These are phyloP conservation scores for Atta texana DNA, from an alignment of 1,140 invertebrate genomes.

Conservation along the genomic window DNA sequence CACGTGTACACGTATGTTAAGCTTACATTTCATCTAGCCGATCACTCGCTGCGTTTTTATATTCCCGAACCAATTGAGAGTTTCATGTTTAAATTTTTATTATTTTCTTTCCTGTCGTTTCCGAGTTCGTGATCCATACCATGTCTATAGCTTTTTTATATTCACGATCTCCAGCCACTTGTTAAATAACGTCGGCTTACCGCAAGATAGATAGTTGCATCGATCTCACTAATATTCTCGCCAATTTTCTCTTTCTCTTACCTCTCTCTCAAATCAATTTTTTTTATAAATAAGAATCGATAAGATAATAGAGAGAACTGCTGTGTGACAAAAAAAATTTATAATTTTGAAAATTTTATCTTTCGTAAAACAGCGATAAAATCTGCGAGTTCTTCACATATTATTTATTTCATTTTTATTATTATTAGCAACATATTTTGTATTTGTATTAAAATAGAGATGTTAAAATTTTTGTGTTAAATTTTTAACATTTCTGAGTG, in stretches of 20 bases:
- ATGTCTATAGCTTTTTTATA: not conserved
- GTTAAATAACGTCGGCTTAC: constrained; percentile 21
- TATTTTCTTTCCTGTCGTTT: constrained; percentile 6
- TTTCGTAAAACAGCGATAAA: not conserved
- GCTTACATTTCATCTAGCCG: constrained; percentile 21
- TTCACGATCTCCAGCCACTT: not conserved
- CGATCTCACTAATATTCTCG: constrained; percentile 17
- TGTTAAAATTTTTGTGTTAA: no score
- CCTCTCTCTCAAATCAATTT: not conserved
- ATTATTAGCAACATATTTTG: no score
- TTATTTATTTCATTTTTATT: no score
- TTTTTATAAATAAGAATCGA: constrained; percentile 24
- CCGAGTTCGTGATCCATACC: not conserved
- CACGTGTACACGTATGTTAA: not conserved
- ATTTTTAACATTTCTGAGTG: no score
- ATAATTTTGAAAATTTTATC: not conserved
- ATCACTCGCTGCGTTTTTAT: constrained; percentile 13
- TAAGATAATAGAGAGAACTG: not conserved
- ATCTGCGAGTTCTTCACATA: not conserved
- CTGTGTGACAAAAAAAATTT: not conserved
- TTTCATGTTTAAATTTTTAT: constrained; percentile 14
- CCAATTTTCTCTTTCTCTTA: constrained; percentile 8
- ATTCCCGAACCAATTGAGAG: constrained; percentile 5
- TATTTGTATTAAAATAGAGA: no score
- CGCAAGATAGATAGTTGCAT: constrained; percentile 9